A percentile compares a stretch with the other conserved stretches of the same genome.
Conservation (phyloP, 1,140 invertebrate genomes). For the Pseudomyrmex sp. region DNA sequence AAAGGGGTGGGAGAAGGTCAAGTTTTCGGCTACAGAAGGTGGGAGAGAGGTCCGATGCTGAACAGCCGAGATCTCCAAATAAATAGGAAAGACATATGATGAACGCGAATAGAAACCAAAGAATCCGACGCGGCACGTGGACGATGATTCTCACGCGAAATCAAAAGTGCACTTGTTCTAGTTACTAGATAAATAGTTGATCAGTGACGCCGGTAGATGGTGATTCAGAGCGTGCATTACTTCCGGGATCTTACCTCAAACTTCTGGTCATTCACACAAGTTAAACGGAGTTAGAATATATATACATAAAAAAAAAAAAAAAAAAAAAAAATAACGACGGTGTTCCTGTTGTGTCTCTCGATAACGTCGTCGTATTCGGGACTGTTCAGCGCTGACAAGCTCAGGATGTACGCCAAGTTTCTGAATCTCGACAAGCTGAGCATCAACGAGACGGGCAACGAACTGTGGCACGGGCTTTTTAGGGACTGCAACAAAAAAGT, state of each 20-base stretch:
- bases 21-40: conserved; percentile 15
- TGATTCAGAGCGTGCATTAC: conserved; percentile 49
- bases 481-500: conserved; percentile 88
- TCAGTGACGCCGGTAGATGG: conserved; percentile 28
- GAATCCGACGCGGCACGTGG: conserved; percentile 58
- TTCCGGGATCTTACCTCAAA: conserved; percentile 57
- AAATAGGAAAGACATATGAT: conserved; percentile 48
- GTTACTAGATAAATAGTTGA: conserved; percentile 21
- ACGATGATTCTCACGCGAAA: conserved; percentile 45
- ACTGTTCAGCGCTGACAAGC: conserved; percentile 76
- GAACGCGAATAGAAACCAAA: conserved; percentile 53
- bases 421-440: conserved; percentile 70
- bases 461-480: conserved; percentile 89
- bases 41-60: conserved; percentile 5
- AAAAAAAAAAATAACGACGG: too few species aligned
- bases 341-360: conserved; percentile 67
- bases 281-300: conserved; percentile 24
- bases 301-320: background rate
- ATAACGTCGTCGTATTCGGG: conserved; percentile 63
- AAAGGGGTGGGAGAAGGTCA: conserved; percentile 38
- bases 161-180: conserved; percentile 60
- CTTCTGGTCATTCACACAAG: conserved; percentile 37
- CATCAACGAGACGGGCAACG: conserved; percentile 86
- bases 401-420: conserved; percentile 73
- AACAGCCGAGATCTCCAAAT: conserved; percentile 15